Evolutionary conservation across 2,888 invertebrate species (phyloP).

Genomic region (Nymphalis urticae): DNA sequence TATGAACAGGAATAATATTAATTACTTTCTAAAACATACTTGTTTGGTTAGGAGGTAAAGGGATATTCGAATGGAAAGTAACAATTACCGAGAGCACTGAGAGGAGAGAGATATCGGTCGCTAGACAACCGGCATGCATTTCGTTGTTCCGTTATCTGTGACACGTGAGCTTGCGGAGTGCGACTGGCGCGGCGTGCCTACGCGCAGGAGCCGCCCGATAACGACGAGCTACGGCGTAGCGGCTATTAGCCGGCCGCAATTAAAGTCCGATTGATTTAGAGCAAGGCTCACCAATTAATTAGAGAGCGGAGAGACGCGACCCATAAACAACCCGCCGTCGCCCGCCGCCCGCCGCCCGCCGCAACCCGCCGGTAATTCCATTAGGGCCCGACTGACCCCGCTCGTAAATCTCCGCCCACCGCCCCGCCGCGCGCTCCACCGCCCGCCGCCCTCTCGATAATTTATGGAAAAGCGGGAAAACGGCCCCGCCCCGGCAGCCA

Average conservation of each 20-base stretch:
- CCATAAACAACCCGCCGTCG: constrained; percentile 20
- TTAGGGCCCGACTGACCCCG: constrained; percentile 63
- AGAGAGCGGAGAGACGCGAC: constrained; percentile 40
- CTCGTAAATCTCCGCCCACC: constrained; percentile 57
- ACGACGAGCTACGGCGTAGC: constrained; percentile 29
- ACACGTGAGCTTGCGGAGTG: constrained; percentile 10
- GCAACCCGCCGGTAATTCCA: constrained; percentile 63
- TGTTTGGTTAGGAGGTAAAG: too few relatives aligned
- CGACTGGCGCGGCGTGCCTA: neutral
- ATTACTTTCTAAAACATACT: too few relatives aligned
- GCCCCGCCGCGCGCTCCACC: constrained; percentile 45
- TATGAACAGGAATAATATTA: too few relatives aligned
- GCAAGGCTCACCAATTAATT: constrained; percentile 51
- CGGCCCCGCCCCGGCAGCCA: constrained; percentile 37
- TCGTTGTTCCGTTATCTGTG: constrained; percentile 13
- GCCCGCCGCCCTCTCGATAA: constrained; percentile 37
- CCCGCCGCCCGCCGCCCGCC: constrained; percentile 8
- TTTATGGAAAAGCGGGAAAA: constrained; percentile 38
- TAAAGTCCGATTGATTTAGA: constrained; percentile 46
- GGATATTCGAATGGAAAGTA: too few relatives aligned
- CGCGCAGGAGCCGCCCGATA: constrained; percentile 10
- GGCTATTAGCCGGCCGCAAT: constrained; percentile 30
- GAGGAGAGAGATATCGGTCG: constrained; percentile 5
- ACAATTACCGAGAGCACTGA: neutral
- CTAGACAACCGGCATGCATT: constrained; percentile 1